These are phyloP conservation scores for Dipodomys spectabilis DNA, from an alignment of 2,113 vertebrate genomes.

Conservation along the genomic window DNA sequence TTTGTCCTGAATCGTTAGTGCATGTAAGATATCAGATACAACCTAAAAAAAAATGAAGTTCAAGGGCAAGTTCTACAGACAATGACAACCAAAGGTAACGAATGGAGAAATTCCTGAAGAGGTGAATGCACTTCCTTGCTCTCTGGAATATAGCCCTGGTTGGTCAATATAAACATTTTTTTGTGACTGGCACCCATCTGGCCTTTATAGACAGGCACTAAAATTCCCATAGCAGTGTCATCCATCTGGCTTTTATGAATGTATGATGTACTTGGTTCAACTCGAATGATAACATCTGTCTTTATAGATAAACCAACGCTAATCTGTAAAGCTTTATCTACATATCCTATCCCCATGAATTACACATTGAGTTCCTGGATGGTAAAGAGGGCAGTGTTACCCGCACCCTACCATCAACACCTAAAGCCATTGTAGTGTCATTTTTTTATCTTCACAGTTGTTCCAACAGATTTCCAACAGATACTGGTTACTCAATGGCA, in stretches of 20 bases:
- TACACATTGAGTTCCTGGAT: not conserved
- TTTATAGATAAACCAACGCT: conserved; percentile 66
- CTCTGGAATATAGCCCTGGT: conserved; percentile 47
- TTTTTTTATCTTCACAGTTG: not conserved
- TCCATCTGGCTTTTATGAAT: conserved; percentile 80
- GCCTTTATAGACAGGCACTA: conserved; percentile 77
- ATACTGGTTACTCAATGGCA: not conserved
- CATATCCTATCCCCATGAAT: conserved; percentile 31
- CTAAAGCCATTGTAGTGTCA: not conserved
- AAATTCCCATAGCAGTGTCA: conserved; percentile 64
- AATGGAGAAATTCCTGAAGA: conserved; percentile 43
- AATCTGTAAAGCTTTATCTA: conserved; percentile 54
- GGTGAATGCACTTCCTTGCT: conserved; percentile 51
- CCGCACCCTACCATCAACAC: not conserved
- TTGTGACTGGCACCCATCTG: conserved; percentile 71
- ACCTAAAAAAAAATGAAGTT: not conserved
- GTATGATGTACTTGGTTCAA: conserved; percentile 67
- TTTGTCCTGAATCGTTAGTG: not conserved
- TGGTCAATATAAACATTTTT: conserved; percentile 61
- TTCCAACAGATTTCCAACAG: conserved; percentile 53
- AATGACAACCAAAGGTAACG: conserved; percentile 4
- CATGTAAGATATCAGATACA: not conserved
- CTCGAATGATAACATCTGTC: conserved; percentile 70
- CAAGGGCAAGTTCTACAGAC: not conserved
- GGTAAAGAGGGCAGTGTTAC: not conserved